Evolutionary conservation across 2,113 vertebrate genomes (phyloP).

Genomic region (Brachyhypopomus occidentalis): DNA sequence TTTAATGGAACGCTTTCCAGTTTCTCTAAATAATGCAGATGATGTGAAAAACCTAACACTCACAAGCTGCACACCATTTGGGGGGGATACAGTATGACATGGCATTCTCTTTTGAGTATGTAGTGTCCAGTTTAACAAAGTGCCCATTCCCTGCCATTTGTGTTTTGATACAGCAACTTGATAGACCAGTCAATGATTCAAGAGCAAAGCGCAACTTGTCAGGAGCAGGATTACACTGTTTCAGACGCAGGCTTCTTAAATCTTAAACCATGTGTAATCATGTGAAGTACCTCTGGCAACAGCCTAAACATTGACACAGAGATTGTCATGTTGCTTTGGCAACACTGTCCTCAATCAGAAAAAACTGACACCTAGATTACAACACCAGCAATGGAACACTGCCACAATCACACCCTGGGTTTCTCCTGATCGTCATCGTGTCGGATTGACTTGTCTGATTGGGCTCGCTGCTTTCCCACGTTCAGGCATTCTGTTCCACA

Average conservation of each 20-base stretch:
- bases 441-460: background rate
- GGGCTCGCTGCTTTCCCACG: background rate
- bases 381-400: background rate
- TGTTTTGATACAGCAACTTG: conserved; percentile 1
- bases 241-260: conserved; percentile 1
- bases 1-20: background rate
- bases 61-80: background rate
- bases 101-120: background rate
- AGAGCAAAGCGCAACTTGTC: background rate
- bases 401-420: background rate
- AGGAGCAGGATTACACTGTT: background rate
- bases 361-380: background rate
- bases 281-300: background rate
- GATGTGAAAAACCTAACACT: conserved; percentile 5
- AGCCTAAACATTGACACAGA: conserved; percentile 2
- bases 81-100: background rate
- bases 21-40: conserved; percentile 18
- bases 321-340: conserved; percentile 28
- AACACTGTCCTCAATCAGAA: conserved; percentile 7
- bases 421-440: too few relatives aligned
- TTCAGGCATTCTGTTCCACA: background rate
- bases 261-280: background rate
- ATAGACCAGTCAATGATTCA: background rate
- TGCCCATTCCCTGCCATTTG: background rate
- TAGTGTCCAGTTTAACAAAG: background rate